Evolutionary conservation across 2,113 vertebrate species (phyloP).

Genomic region (Peucedramus taeniatus): DNA sequence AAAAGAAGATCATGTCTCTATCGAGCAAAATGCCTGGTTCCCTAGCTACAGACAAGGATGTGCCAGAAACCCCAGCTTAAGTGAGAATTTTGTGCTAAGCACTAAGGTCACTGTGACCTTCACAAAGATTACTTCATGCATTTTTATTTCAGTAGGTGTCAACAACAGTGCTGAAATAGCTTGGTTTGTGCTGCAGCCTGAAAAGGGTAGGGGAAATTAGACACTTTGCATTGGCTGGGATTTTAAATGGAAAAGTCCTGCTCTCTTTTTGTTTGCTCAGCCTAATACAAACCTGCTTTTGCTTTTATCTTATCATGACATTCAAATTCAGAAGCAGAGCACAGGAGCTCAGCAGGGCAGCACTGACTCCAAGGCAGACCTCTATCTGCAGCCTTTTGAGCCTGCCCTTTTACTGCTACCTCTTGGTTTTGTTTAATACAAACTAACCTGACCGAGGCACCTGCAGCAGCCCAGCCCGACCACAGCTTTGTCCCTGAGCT

Average conservation of each 20-base stretch:
- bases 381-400: neutral
- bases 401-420: neutral
- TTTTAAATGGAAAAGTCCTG: constrained; percentile 35
- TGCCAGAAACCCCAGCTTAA: constrained; percentile 34
- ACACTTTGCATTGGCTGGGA: neutral
- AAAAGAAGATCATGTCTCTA: constrained; percentile 13
- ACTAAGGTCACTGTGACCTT: constrained; percentile 33
- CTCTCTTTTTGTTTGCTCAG: constrained; percentile 43
- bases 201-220: constrained; percentile 24
- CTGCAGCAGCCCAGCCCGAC: neutral
- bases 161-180: constrained; percentile 14
- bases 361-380: neutral
- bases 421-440: neutral
- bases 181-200: neutral
- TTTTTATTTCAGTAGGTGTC: constrained; percentile 45
- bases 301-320: constrained; percentile 36
- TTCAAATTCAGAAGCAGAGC: constrained; percentile 6
- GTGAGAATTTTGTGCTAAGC: constrained; percentile 30
- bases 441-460: neutral
- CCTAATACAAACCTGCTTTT: constrained; percentile 7
- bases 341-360: neutral
- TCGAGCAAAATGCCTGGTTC: constrained; percentile 13
- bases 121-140: constrained; percentile 29
- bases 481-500: rapidly evolving
- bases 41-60: constrained; percentile 49